Evolutionary conservation across 2,888 invertebrate genomes (phyloP), one percentile per base, ranked within the genome.

Genomic region (Pachymerium ferrugineum): DNA sequence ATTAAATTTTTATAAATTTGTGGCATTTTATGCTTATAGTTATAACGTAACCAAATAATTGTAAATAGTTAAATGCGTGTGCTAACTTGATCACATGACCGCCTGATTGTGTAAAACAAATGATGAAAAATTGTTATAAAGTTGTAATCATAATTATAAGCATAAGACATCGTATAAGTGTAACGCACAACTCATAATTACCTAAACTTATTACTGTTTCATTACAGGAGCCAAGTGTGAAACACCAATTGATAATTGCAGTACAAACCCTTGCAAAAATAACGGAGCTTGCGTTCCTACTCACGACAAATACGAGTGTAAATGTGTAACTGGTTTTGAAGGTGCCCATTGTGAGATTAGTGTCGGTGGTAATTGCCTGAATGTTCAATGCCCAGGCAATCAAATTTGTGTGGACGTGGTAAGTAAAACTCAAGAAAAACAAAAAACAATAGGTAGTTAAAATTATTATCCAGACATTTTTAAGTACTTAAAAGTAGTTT

Each of bases 161-260:
- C 19, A 54, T 16, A 14, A 8, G 10, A 19, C 19, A 14, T 8
- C 19, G 62, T 14, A 14, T 54, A 14, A 54, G 10, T 8, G 62
- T 14, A 62, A 62, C 12, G 10, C 16, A 19, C 8, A 14, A 14
- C 19, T 62, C 14, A 68, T 2, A 16, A 6, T 62, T 16, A 6
- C 3, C 4, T 70, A n/a, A 42, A 35, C 47, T n/a, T 29, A 8
- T 69, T 71, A 28, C n/a, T n/a, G 10, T 22, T 72, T 72, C 1
- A 29, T 87, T 84, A 86, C 86, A 83, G 94, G 94, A 0, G 82
- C 81, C 6, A 87, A 88, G 80, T 95, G 94, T 84, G 89, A 90
- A 79, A 83, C 85, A 74, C 90, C 94, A 83, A 92, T 94, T 78
- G 89, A 94, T 83, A 94, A 94, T 82, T 95, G 95, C 81, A 83